Conservation (phyloP, 2,797 vertebrate species). For the Onychomys leucogaster region DNA sequence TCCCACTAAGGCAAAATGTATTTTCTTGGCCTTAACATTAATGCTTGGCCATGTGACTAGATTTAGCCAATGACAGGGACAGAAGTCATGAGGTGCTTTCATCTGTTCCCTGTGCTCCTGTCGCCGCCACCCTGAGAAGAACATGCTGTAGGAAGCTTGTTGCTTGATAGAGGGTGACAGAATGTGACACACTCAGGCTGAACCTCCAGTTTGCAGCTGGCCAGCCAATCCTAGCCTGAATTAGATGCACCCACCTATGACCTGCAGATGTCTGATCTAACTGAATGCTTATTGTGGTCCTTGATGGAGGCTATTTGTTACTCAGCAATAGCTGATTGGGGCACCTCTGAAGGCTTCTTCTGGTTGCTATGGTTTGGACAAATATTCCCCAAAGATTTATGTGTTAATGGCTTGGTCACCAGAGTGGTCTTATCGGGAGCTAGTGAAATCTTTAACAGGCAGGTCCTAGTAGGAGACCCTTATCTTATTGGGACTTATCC, state of each 20-base stretch:
- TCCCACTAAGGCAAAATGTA: not conserved
- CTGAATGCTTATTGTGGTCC: not conserved
- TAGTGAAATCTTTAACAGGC: not conserved
- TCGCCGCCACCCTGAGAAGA: not conserved
- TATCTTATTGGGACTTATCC: not conserved
- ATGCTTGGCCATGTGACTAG: not conserved
- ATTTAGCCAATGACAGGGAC: not conserved
- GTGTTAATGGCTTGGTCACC: not conserved
- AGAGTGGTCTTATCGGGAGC: not conserved
- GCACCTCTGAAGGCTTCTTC: not conserved
- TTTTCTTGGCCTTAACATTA: not conserved
- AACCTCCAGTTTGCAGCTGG: not conserved
- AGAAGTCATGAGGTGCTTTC: not conserved
- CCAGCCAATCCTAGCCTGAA: not conserved
- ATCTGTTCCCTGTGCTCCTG: not conserved
- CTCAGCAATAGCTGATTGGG: not conserved
- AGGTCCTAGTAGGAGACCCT: not conserved
- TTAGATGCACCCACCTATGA: not conserved
- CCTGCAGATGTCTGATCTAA: not conserved
- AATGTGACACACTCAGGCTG: not conserved
- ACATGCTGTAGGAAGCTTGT: not conserved
- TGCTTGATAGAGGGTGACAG: not conserved
- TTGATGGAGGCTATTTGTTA: not conserved
- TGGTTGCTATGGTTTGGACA: not conserved
- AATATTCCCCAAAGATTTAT: not conserved